Base-by-base conservation (phyloP, 2,888 invertebrate genomes). In the Itoplectis maculator region DNA sequence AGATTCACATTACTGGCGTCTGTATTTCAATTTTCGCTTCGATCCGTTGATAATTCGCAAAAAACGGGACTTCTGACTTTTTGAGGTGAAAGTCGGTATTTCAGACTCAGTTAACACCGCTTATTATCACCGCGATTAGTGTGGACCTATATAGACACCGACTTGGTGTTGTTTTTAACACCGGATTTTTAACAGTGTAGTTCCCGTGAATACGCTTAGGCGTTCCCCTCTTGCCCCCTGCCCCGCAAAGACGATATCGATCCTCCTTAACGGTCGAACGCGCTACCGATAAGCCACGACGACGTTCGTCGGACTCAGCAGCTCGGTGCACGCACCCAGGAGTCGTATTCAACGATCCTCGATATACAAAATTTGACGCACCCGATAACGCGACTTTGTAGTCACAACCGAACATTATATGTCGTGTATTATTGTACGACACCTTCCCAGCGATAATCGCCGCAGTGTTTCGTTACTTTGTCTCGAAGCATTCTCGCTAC, bases 181-280 rank as follows among this genome's bases (percentile, higher is more conserved):
- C n/a, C n/a, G n/a, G n/a, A n/a, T n/a, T n/a, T n/a, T n/a, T n/a
- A n/a, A n/a, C n/a, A n/a, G n/a, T n/a, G 72, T 49, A 72, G 72
- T 77, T 68, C n/a, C 9, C 29, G 42, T 76, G 81, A 76, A 76
- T 72, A 51, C 70, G n/a, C n/a, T n/a, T n/a, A n/a, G n/a, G n/a
- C n/a, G n/a, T n/a, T n/a, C n/a, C n/a, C n/a, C n/a, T n/a, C n/a
- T n/a, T n/a, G n/a, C n/a, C n/a, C n/a, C n/a, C n/a, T n/a, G n/a
- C n/a, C n/a, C n/a, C n/a, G n/a, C n/a, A n/a, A n/a, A n/a, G n/a
- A n/a, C n/a, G n/a, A n/a, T 68, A 13, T 61, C 72, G 59, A 61
- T n/a, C 49, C 81, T 68, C 68, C 61, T 66, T 56, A 42, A 81
- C 49, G 18, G n/a, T n/a, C 29, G 29, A 29, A 5, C 29, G 29